Evolutionary conservation across 1,140 invertebrate genomes (phyloP).

Genomic region (Sminthurides bifidus): DNA sequence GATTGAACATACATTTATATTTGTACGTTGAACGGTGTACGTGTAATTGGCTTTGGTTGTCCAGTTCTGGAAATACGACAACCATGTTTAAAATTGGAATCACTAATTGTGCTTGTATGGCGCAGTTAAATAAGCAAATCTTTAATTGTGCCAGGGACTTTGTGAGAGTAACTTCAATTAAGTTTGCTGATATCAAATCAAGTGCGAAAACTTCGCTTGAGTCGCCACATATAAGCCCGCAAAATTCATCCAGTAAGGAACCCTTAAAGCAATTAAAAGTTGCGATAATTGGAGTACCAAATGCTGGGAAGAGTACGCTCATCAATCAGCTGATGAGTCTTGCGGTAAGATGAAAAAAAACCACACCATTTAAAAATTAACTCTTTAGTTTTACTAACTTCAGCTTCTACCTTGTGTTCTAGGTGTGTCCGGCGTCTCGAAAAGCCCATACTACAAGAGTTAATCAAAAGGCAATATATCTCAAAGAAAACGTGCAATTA

Average conservation of each 20-base stretch:
- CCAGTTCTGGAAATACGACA: no score
- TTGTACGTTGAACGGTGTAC: no score
- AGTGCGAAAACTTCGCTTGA: not conserved
- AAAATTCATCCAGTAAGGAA: no score
- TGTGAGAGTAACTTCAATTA: not conserved
- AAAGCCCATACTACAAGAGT: slow-evolving; percentile 81
- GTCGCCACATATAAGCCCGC: slow-evolving; percentile 12
- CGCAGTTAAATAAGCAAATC: no score
- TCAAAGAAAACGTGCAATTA: slow-evolving; percentile 62
- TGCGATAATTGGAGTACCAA: slow-evolving; percentile 78
- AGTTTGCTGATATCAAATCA: not conserved
- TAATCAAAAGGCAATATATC: slow-evolving; percentile 57
- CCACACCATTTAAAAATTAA: not conserved
- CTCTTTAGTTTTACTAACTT: slow-evolving; percentile 1
- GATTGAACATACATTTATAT: no score
- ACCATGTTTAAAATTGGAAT: no score
- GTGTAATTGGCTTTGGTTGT: no score
- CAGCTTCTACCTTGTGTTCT: slow-evolving; percentile 10
- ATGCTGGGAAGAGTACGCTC: slow-evolving; percentile 87
- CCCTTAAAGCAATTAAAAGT: slow-evolving; percentile 59
- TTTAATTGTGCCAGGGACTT: not conserved
- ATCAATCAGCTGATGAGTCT: slow-evolving; percentile 71
- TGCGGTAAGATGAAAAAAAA: slow-evolving; percentile 45
- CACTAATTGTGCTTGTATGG: no score
- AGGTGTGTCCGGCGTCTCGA: slow-evolving; percentile 74